Conservation (phyloP, 1,140 invertebrate genomes). For the Bombus pyrosoma region DNA sequence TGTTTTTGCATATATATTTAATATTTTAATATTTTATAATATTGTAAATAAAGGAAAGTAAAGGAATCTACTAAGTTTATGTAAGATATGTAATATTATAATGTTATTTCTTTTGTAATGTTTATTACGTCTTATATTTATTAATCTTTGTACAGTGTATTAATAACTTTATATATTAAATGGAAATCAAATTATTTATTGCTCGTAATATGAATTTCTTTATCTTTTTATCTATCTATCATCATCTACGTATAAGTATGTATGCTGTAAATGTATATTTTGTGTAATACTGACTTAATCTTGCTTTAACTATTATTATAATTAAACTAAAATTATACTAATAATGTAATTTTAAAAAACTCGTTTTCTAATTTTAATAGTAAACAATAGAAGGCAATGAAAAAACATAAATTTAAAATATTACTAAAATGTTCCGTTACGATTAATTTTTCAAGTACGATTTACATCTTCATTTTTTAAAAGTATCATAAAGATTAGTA, state of each 20-base stretch:
- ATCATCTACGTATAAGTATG: neutral
- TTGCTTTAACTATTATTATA: neutral
- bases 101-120: slow-evolving; percentile 21
- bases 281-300: neutral
- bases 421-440: neutral
- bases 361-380: neutral
- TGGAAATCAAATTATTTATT: slow-evolving; percentile 1
- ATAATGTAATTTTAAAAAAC: neutral
- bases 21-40: slow-evolving; percentile 28
- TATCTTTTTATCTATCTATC: too few species aligned
- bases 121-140: slow-evolving; percentile 7
- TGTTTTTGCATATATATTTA: slow-evolving; percentile 13
- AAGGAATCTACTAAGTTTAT: slow-evolving; percentile 15
- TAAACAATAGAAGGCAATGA: neutral
- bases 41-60: slow-evolving; percentile 10
- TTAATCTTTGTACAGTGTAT: slow-evolving; percentile 23
- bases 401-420: neutral
- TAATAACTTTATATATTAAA: slow-evolving; percentile 47
- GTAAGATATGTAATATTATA: slow-evolving; percentile 36
- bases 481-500: neutral
- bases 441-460: neutral
- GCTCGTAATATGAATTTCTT: neutral
- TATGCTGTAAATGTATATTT: neutral
- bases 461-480: neutral
- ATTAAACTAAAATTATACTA: neutral